Evolutionary conservation across 2,113 vertebrate genomes (phyloP).

Genomic region (Charadrius vociferus): DNA sequence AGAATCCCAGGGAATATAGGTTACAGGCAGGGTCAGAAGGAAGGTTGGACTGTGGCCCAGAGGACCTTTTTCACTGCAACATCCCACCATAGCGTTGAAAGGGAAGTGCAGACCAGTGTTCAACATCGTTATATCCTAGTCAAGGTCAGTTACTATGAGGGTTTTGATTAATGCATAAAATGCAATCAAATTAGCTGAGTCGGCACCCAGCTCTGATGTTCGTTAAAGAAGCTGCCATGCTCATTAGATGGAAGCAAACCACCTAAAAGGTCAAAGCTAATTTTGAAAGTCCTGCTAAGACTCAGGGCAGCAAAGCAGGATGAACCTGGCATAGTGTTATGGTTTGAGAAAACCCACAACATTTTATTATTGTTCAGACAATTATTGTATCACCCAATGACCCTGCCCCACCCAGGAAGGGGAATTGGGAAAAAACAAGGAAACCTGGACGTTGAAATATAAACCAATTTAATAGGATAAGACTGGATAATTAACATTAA

Average conservation of each 20-base stretch:
- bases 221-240: conserved; percentile 10
- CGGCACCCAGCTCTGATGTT: not conserved
- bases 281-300: conserved; percentile 5
- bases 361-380: too few relatives aligned
- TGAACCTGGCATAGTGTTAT: not conserved
- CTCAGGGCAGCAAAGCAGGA: not conserved
- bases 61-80: not conserved
- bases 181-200: conserved; percentile 52
- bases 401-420: too few relatives aligned
- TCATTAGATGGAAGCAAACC: conserved; percentile 40
- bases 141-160: conserved; percentile 26
- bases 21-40: not conserved
- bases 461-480: too few relatives aligned
- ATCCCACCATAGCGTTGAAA: not conserved
- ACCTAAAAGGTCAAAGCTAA: conserved; percentile 52
- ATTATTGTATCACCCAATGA: too few relatives aligned
- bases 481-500: too few relatives aligned
- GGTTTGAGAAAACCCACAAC: too few relatives aligned
- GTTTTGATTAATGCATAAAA: conserved; percentile 57
- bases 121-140: not conserved
- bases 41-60: not conserved
- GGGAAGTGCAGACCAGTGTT: not conserved
- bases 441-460: too few relatives aligned
- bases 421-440: too few relatives aligned
- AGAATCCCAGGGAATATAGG: not conserved